Conservation (phyloP, 2,888 invertebrate species). For the Spatulosminthurus flaviceps region DNA sequence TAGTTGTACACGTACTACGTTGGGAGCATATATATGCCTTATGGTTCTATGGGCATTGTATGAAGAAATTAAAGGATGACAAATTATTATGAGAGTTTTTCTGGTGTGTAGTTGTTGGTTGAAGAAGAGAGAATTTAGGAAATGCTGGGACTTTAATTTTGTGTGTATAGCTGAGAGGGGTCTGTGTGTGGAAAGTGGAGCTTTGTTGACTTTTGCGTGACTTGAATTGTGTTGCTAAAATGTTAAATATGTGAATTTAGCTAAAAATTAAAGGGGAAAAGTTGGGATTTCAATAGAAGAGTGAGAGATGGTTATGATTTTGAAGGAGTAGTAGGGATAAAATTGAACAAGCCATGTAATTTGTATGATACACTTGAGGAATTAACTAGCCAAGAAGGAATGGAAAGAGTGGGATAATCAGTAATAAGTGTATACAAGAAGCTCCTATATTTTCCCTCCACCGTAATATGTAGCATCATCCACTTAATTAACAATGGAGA, state of each 20-base stretch:
- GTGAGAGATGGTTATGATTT: neutral
- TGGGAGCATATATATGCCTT: too few relatives aligned
- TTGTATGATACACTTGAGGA: neutral
- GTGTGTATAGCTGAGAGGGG: too few relatives aligned
- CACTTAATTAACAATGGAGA: conserved; percentile 26
- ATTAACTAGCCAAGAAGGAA: neutral
- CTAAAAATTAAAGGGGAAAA: neutral
- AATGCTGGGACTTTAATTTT: too few relatives aligned
- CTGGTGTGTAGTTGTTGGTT: too few relatives aligned
- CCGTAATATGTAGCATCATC: conserved; percentile 19
- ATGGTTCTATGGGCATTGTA: too few relatives aligned
- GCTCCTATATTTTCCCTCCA: neutral
- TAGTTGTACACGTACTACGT: too few relatives aligned
- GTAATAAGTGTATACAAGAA: neutral
- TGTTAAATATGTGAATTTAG: neutral
- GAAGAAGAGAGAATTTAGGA: too few relatives aligned
- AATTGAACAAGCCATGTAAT: conserved; percentile 9
- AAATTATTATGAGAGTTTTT: too few relatives aligned
- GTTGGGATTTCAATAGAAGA: neutral
- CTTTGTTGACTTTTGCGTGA: too few relatives aligned
- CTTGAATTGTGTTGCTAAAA: too few relatives aligned
- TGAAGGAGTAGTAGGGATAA: neutral
- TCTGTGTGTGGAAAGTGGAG: too few relatives aligned
- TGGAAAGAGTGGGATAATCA: conserved; percentile 24
- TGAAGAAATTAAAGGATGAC: too few relatives aligned